These are phyloP conservation scores for Torymus tubicola DNA, from an alignment of 2,888 invertebrate genomes.

Conservation along the genomic window DNA sequence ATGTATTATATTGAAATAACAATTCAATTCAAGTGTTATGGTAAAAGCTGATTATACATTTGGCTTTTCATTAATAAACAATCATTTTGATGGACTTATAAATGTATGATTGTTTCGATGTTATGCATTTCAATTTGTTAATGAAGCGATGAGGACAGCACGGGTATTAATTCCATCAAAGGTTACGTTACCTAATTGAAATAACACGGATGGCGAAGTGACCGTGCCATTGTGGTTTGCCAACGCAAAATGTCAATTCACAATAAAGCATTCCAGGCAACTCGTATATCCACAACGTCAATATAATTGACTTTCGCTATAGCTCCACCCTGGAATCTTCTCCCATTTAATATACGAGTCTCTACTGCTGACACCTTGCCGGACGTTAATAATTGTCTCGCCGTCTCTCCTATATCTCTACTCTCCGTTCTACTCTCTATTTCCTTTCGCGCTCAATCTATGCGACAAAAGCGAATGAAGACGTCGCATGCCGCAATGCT, in stretches of 20 bases:
- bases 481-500: not conserved
- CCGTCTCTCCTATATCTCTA: not conserved
- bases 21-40: too few species aligned
- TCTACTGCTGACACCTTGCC: too few species aligned
- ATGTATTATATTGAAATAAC: too few species aligned
- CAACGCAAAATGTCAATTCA: conserved; percentile 20
- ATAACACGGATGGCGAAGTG: conserved; percentile 17
- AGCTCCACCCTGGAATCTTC: too few species aligned
- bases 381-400: not conserved
- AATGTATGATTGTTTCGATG: too few species aligned
- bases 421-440: not conserved
- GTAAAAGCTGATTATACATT: too few species aligned
- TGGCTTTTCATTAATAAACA: too few species aligned
- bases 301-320: not conserved
- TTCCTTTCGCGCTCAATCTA: not conserved
- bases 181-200: not conserved
- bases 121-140: too few species aligned
- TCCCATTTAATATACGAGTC: too few species aligned
- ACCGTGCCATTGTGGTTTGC: conserved; percentile 30
- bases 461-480: not conserved
- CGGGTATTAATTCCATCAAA: not conserved
- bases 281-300: not conserved
- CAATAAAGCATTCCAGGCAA: not conserved
- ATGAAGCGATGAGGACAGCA: too few species aligned
- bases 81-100: too few species aligned